Percentiles rank a stretch among this genome's conserved stretches.
Evolutionary conservation across 2,113 vertebrate genomes (phyloP).

Genomic region (Thalassoma bifasciatum): DNA sequence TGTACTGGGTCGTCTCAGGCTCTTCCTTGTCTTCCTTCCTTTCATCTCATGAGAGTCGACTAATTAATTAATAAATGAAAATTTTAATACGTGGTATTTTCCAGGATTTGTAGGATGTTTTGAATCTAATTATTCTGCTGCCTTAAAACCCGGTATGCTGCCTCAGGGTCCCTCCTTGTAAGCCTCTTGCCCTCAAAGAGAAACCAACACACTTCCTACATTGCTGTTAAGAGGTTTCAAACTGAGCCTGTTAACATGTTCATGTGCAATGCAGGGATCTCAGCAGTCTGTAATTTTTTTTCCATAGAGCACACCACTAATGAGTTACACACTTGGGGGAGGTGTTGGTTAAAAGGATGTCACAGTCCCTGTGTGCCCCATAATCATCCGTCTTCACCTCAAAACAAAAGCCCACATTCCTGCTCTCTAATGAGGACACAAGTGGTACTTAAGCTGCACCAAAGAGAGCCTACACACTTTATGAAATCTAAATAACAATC

Average conservation of each 20-base stretch:
- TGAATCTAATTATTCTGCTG: slow-evolving; percentile 51
- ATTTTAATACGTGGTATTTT: slow-evolving; percentile 12
- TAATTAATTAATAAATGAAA: slow-evolving; percentile 40
- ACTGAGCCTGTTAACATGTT: not conserved
- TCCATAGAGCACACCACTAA: slow-evolving; percentile 25
- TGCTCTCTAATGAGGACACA: slow-evolving; percentile 54
- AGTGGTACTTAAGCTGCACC: slow-evolving; percentile 43
- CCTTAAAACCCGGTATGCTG: slow-evolving; percentile 29
- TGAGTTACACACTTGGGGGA: slow-evolving; percentile 52
- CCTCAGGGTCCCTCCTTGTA: not conserved
- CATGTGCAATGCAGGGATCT: slow-evolving; percentile 12
- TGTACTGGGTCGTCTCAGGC: not conserved
- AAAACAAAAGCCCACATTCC: slow-evolving; percentile 38
- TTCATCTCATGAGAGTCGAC: slow-evolving; percentile 31
- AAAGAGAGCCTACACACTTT: not conserved
- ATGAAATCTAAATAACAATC: slow-evolving; percentile 15
- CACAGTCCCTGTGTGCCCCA: slow-evolving; percentile 25
- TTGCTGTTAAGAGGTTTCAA: slow-evolving; percentile 23
- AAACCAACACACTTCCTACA: slow-evolving; percentile 8
- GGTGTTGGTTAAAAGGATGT: slow-evolving; percentile 58
- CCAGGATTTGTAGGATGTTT: slow-evolving; percentile 38
- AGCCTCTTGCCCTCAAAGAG: not conserved
- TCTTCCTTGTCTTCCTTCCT: slow-evolving; percentile 9
- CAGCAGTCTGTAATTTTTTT: not conserved
- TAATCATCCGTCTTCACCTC: slow-evolving; percentile 56